Evolutionary conservation across 2,797 vertebrate genomes (phyloP).

Genomic region (Enteromius mattozi): DNA sequence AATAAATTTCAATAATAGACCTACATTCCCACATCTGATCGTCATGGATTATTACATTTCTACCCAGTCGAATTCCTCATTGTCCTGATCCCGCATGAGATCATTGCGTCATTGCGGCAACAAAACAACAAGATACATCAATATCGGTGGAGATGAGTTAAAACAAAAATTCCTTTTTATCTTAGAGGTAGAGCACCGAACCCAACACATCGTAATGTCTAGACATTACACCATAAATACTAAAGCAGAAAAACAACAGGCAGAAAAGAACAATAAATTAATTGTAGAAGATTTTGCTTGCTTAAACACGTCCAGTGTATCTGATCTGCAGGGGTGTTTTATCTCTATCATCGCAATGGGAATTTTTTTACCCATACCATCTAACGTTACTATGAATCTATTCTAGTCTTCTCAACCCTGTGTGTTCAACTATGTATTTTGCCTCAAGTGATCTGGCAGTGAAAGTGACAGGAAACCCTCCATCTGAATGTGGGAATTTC

Average conservation of each 20-base stretch:
- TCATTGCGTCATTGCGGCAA: background rate
- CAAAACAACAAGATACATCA: background rate
- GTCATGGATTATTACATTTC: background rate
- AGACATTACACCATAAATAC: conserved; percentile 56
- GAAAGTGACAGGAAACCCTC: conserved; percentile 71
- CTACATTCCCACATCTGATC: background rate
- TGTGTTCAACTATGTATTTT: conserved; percentile 81
- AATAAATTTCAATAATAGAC: background rate
- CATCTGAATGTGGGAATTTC: conserved; percentile 41
- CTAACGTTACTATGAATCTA: conserved; percentile 77
- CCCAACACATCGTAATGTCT: conserved; percentile 54
- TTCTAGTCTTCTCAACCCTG: conserved; percentile 74
- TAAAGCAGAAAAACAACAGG: conserved; percentile 55
- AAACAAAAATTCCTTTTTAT: conserved; percentile 29
- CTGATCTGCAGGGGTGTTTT: conserved; percentile 68
- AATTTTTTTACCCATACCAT: conserved; percentile 68
- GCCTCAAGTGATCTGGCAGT: conserved; percentile 83
- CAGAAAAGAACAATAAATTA: conserved; percentile 71
- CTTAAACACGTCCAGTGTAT: conserved; percentile 74
- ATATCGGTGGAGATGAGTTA: background rate
- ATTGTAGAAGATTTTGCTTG: conserved; percentile 72
- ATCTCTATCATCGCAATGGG: conserved; percentile 74
- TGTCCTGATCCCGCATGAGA: background rate
- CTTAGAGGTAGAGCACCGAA: conserved; percentile 34
- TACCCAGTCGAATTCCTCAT: background rate